These are phyloP conservation scores for Apoderus coryli DNA, from an alignment of 2,888 invertebrate genomes.

Conservation along the genomic window DNA sequence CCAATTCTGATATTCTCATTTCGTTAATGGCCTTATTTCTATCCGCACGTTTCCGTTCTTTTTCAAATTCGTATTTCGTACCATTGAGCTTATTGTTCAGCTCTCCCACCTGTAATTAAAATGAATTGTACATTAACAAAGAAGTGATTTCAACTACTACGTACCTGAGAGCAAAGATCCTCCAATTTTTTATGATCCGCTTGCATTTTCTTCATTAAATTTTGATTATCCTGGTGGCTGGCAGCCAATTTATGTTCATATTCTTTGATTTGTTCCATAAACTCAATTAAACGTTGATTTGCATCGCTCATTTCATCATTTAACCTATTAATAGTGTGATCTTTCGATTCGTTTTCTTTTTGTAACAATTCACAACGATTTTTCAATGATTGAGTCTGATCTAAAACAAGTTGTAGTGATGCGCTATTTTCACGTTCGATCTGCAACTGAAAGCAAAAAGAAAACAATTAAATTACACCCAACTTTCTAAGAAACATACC, in stretches of 20 bases:
- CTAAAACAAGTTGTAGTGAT: conserved; percentile 20
- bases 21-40: conserved; percentile 28
- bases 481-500: no score
- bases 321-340: conserved; percentile 19
- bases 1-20: conserved; percentile 33
- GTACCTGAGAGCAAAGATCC: no score
- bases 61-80: conserved; percentile 19
- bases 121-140: no score
- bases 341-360: conserved; percentile 19
- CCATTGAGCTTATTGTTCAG: conserved; percentile 18
- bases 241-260: conserved; percentile 17
- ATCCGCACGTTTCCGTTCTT: conserved; percentile 19
- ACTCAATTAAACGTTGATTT: conserved; percentile 16
- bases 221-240: conserved; percentile 16
- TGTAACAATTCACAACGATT: conserved; percentile 17
- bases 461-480: no score
- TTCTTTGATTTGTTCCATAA: conserved; percentile 17
- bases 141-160: no score
- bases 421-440: conserved; percentile 22
- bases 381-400: conserved; percentile 18
- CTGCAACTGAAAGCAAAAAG: conserved; percentile 20
- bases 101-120: no score
- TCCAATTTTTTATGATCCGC: conserved; percentile 18
- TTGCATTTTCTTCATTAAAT: conserved; percentile 16
- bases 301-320: conserved; percentile 18